A percentile compares a stretch with the other conserved stretches of the same genome.
phyloP scores from a whole-genome alignment of 2,797 vertebrate genomes.

The Gallinago nigripennis region DNA sequence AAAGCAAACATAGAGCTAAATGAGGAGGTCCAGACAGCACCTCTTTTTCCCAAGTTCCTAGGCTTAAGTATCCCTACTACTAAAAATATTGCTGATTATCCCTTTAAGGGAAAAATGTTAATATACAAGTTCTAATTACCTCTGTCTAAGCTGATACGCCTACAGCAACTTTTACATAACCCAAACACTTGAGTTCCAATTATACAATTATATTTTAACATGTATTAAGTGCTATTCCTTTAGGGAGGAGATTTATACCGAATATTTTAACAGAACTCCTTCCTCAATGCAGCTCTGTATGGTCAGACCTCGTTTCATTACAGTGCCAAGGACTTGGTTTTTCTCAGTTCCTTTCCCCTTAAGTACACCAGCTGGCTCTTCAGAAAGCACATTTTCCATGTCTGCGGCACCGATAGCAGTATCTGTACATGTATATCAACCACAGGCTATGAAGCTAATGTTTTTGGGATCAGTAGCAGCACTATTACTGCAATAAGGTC shows the following conservation, averaged over 20 bases:
- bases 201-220: slow-evolving; percentile 56
- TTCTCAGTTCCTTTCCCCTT: neutral
- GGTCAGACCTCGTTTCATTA: neutral
- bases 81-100: slow-evolving; percentile 25
- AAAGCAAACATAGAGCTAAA: neutral
- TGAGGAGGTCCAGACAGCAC: neutral
- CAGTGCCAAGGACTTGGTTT: neutral
- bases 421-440: neutral
- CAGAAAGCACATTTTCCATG: neutral
- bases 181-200: slow-evolving; percentile 52
- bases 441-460: neutral
- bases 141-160: slow-evolving; percentile 61
- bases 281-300: neutral
- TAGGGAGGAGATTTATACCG: slow-evolving; percentile 4
- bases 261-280: neutral
- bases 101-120: slow-evolving; percentile 59
- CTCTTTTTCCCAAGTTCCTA: neutral
- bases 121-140: slow-evolving; percentile 66
- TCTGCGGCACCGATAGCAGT: neutral
- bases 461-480: neutral
- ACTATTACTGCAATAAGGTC: neutral
- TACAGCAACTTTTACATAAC: slow-evolving; percentile 61
- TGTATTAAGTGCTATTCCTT: slow-evolving; percentile 54
- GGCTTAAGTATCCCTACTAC: neutral
- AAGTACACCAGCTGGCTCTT: neutral